Percentiles rank a stretch among this genome's conserved stretches.
Conservation (phyloP, 1,140 invertebrate genomes). For the Hyposmocoma kahamanoa region DNA sequence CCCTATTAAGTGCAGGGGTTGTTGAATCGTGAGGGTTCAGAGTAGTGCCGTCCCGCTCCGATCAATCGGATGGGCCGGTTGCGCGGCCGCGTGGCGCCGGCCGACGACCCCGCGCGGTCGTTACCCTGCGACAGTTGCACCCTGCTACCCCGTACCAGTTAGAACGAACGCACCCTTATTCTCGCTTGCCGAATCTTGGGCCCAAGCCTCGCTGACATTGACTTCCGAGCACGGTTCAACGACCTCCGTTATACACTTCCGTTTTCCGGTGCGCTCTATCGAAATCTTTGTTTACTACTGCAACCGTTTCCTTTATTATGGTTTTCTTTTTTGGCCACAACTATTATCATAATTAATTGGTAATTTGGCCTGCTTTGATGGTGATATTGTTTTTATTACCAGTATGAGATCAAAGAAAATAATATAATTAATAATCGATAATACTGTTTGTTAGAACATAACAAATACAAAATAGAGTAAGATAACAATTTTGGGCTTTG, state of each 20-base stretch:
- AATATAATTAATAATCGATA: no score
- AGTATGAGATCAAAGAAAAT: no score
- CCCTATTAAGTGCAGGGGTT: slow-evolving; percentile 37
- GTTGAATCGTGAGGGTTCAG: slow-evolving; percentile 54
- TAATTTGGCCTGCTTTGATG: no score
- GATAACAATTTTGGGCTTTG: no score
- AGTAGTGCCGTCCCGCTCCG: slow-evolving; percentile 54
- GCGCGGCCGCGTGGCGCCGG: slow-evolving; percentile 60
- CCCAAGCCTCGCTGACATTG: slow-evolving; percentile 63
- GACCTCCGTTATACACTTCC: slow-evolving; percentile 43
- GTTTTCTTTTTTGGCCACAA: no score
- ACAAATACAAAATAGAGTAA: no score
- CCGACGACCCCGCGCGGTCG: slow-evolving; percentile 62
- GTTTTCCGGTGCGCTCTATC: slow-evolving; percentile 50
- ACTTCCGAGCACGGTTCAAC: slow-evolving; percentile 52
- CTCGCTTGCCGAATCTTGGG: slow-evolving; percentile 59
- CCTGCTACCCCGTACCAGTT: slow-evolving; percentile 53
- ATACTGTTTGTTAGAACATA: no score
- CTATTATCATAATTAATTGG: no score
- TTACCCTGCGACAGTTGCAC: slow-evolving; percentile 63
- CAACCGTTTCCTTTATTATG: neutral
- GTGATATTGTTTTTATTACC: no score
- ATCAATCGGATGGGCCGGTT: slow-evolving; percentile 63
- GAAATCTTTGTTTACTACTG: slow-evolving; percentile 19
- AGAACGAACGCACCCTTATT: slow-evolving; percentile 48